phyloP scores from a whole-genome alignment of 2,888 invertebrate species.

The Tryphoninae sp. region DNA sequence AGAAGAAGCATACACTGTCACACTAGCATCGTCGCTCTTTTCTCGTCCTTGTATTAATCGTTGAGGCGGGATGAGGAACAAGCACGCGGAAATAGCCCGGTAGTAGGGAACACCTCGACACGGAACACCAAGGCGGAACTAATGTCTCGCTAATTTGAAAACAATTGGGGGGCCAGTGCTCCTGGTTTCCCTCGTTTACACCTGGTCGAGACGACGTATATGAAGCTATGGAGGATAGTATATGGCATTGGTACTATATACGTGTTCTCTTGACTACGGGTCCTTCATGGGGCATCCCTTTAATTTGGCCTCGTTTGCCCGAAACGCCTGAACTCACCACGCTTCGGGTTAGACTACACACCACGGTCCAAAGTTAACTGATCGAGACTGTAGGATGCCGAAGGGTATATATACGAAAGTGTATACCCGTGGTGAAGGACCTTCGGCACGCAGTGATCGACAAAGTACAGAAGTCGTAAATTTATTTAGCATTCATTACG shows the following conservation, averaged over 20 bases:
- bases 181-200: slow-evolving; percentile 43
- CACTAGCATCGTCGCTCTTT: slow-evolving; percentile 35
- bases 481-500: background rate
- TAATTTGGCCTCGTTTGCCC: slow-evolving; percentile 58
- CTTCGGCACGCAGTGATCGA: background rate
- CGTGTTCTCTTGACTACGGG: slow-evolving; percentile 9
- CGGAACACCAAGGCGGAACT: slow-evolving; percentile 41
- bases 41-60: slow-evolving; percentile 38
- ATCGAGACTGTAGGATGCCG: slow-evolving; percentile 31
- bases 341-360: slow-evolving; percentile 3
- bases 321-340: slow-evolving; percentile 39
- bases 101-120: slow-evolving; percentile 12
- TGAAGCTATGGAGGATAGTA: slow-evolving; percentile 9
- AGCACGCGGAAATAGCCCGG: slow-evolving; percentile 29
- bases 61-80: slow-evolving; percentile 29
- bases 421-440: background rate
- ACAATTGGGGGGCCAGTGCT: slow-evolving; percentile 51
- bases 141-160: slow-evolving; percentile 57
- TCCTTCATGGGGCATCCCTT: slow-evolving; percentile 54
- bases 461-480: background rate
- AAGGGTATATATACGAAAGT: slow-evolving; percentile 3
- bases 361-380: slow-evolving; percentile 52
- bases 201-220: slow-evolving; percentile 48
- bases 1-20: slow-evolving; percentile 1
- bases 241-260: background rate